Evolutionary conservation across 2,797 vertebrate species (phyloP), one percentile per base, ranked within the genome.

Genomic region (Adelosebastes latens): DNA sequence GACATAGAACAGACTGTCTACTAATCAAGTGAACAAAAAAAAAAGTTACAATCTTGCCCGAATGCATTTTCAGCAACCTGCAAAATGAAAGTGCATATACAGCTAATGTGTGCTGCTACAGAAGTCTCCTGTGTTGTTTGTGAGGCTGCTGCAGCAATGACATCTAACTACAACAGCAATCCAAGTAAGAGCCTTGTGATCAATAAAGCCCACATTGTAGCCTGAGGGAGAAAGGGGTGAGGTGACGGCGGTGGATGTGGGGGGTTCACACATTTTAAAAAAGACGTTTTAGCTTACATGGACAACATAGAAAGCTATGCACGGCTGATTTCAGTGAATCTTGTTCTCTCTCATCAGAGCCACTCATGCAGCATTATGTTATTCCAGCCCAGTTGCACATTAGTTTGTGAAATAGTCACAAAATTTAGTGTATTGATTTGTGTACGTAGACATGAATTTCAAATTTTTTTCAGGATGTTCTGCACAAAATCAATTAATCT

Each of bases 201-300:
- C 90, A 86, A 93, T 93, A 92, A 80, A 85, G 71, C 75, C 77
- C 85, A 84, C 81, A 79, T 83, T 89, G 84, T 75, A 75, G 73
- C 73, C 83, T 85, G 82, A 76, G 81, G 82, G 29, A 49, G 61
- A 62, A 61, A 52, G 18, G 61, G 59, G 27, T 56, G 29, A 72
- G 36, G 65, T 24, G 24, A 60, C 31, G 24, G 60, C 1, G 53
- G 24, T 2, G 72, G 36, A 7, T 55, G 9, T 24, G 6, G 6
- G 67, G 65, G 13, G 36, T 58, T 59, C 59, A 64, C 36, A 58
- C 12, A 13, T 82, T 87, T 73, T 46, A 16, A 61, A 81, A 87
- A 53, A 29, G 75, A 84, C 5, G 0, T 18, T 70, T 59, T 31
- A 52, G 75, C 62, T 74, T 36, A 32, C 36, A 62, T 25, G 3